Evolutionary conservation across 1,140 invertebrate genomes (phyloP).

Genomic region (Aleiodes sp.): DNA sequence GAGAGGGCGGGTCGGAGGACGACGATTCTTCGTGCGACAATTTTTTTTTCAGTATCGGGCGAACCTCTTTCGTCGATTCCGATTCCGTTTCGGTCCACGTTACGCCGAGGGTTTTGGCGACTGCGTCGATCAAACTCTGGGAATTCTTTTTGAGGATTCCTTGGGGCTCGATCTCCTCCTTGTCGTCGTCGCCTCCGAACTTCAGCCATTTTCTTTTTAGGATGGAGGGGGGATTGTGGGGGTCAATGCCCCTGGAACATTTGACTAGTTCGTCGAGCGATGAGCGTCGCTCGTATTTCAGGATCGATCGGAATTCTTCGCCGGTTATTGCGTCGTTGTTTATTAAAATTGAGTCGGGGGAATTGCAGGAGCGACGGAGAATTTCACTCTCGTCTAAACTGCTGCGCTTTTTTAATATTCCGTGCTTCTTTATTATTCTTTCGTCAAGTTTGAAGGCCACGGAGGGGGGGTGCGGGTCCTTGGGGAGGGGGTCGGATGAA

Average conservation of each 20-base stretch:
- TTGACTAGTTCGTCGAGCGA: constrained; percentile 75
- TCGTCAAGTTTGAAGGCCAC: constrained; percentile 31
- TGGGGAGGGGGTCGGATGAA: constrained; percentile 66
- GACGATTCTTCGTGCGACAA: constrained; percentile 68
- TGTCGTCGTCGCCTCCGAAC: constrained; percentile 70
- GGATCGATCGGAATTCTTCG: constrained; percentile 72
- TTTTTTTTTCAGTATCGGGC: constrained; percentile 84
- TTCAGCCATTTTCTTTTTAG: constrained; percentile 71
- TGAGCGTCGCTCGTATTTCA: constrained; percentile 75
- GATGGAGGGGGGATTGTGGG: constrained; percentile 70
- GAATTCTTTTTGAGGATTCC: constrained; percentile 80
- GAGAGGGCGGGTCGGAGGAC: constrained; percentile 51
- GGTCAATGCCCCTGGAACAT: constrained; percentile 65
- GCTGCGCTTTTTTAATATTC: constrained; percentile 82
- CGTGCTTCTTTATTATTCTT: constrained; percentile 71
- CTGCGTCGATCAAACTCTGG: constrained; percentile 76
- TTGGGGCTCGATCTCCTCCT: constrained; percentile 72
- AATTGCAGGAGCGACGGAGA: constrained; percentile 73
- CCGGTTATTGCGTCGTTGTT: constrained; percentile 54
- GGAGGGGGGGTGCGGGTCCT: constrained; percentile 33
- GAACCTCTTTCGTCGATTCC: constrained; percentile 66
- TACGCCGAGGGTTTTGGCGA: constrained; percentile 72
- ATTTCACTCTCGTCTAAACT: constrained; percentile 82
- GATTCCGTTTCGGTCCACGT: constrained; percentile 41
- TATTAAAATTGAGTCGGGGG: constrained; percentile 66